phyloP scores from a whole-genome alignment of 1,140 invertebrate genomes.

The Drosophila neocordata region DNA sequence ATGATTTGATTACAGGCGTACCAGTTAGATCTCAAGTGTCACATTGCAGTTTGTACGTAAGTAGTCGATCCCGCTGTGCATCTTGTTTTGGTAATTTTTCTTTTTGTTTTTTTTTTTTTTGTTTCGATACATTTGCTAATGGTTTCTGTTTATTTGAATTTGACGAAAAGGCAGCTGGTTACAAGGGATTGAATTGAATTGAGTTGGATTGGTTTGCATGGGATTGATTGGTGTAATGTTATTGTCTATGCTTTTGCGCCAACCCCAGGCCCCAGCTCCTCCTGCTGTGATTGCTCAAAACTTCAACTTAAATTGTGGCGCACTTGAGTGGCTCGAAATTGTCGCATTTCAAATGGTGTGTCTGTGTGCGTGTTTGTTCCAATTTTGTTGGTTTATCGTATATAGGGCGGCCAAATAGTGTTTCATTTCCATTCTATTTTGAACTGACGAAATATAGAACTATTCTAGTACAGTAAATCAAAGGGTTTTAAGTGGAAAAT shows the following conservation, averaged over 20 bases:
- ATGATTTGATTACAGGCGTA: slow-evolving; percentile 76
- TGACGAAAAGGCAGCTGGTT: slow-evolving; percentile 74
- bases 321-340: slow-evolving; percentile 68
- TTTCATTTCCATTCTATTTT: slow-evolving; percentile 36
- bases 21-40: slow-evolving; percentile 47
- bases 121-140: slow-evolving; percentile 75
- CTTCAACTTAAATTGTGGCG: slow-evolving; percentile 23
- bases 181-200: slow-evolving; percentile 34
- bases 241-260: not conserved
- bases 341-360: slow-evolving; percentile 66
- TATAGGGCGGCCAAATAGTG: slow-evolving; percentile 41
- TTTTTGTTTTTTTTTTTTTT: slow-evolving; percentile 50
- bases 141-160: slow-evolving; percentile 75
- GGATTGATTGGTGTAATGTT: slow-evolving; percentile 67
- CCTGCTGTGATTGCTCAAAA: slow-evolving; percentile 59
- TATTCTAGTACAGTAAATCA: slow-evolving; percentile 4
- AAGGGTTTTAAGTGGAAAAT: slow-evolving; percentile 5
- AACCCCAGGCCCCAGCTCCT: not conserved
- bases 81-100: not conserved
- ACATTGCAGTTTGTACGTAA: slow-evolving; percentile 17
- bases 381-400: slow-evolving; percentile 19
- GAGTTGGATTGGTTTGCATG: slow-evolving; percentile 6
- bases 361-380: not conserved
- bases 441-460: slow-evolving; percentile 8
- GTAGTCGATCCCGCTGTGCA: slow-evolving; percentile 1